Percentiles rank a stretch among this genome's conserved stretches.
Conservation (phyloP, 2,797 vertebrate genomes). For the Holocentrus rufus region DNA sequence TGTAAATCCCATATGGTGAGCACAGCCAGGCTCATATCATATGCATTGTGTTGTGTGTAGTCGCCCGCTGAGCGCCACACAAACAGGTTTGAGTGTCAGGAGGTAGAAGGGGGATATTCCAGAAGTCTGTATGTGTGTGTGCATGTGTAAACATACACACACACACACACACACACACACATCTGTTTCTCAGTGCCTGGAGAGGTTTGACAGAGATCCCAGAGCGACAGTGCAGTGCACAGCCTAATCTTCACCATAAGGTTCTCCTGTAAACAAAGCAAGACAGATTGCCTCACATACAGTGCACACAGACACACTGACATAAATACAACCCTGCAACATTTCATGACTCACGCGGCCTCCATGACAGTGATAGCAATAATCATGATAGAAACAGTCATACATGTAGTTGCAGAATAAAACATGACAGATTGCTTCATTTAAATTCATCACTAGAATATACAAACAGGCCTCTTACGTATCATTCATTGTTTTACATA, state of each 20-base stretch:
- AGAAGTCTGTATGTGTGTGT: neutral
- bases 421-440: neutral
- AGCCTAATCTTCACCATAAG: conserved; percentile 34
- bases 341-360: neutral
- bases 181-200: conserved; percentile 10
- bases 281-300: conserved; percentile 24
- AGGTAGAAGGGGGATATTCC: neutral
- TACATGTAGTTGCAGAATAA: neutral
- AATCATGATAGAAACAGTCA: conserved; percentile 17
- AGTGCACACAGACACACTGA: conserved; percentile 6
- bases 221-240: conserved; percentile 1
- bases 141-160: neutral
- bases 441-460: conserved; percentile 11
- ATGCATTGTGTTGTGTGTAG: too few relatives aligned
- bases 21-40: neutral
- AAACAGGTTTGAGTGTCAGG: too few relatives aligned
- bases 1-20: neutral
- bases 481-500: conserved; percentile 33
- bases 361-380: neutral
- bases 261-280: conserved; percentile 28
- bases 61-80: too few relatives aligned
- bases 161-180: conserved; percentile 35
- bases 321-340: neutral
- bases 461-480: neutral
- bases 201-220: conserved; percentile 15